Percentiles rank a stretch among this genome's conserved stretches.
Evolutionary conservation across 2,113 vertebrate genomes (phyloP).

Genomic region (human (Homo sapiens)): DNA sequence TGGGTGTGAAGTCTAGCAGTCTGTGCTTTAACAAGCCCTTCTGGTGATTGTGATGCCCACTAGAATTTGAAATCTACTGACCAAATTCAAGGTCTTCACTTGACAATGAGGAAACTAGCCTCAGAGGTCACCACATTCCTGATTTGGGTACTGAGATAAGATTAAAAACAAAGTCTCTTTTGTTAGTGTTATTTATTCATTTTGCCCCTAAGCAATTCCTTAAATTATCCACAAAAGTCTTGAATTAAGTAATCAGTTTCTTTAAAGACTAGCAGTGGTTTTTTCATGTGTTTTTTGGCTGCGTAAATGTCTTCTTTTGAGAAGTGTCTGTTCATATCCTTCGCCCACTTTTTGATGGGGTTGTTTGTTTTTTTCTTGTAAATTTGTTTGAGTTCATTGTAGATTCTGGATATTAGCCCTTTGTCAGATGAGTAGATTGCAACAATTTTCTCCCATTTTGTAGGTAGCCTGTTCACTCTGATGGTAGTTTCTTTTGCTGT

Average conservation of each 20-base stretch:
- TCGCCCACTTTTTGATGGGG: too few species aligned
- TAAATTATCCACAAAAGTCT: not conserved
- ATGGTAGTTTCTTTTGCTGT: too few species aligned
- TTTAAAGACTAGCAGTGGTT: not conserved
- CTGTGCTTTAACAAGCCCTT: not conserved
- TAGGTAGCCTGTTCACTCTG: too few species aligned
- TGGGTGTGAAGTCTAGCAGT: too few species aligned
- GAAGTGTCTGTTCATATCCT: too few species aligned
- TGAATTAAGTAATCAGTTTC: not conserved
- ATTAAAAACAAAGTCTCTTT: not conserved
- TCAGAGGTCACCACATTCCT: not conserved
- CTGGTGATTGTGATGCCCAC: accelerated
- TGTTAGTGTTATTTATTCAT: not conserved
- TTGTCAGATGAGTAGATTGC: too few species aligned
- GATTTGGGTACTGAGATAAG: not conserved
- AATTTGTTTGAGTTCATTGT: too few species aligned
- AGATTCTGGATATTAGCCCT: too few species aligned
- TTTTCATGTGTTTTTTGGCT: too few species aligned
- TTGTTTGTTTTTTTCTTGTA: too few species aligned
- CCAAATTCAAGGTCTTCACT: not conserved
- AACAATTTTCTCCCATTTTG: too few species aligned
- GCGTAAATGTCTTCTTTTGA: too few species aligned
- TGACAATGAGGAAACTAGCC: not conserved
- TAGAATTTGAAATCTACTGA: not conserved
- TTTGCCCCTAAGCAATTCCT: not conserved